Percentiles rank a stretch among this genome's conserved stretches.
These are phyloP conservation scores for Fregetta grallaria DNA, from an alignment of 2,113 vertebrate genomes.

Conservation along the genomic window DNA sequence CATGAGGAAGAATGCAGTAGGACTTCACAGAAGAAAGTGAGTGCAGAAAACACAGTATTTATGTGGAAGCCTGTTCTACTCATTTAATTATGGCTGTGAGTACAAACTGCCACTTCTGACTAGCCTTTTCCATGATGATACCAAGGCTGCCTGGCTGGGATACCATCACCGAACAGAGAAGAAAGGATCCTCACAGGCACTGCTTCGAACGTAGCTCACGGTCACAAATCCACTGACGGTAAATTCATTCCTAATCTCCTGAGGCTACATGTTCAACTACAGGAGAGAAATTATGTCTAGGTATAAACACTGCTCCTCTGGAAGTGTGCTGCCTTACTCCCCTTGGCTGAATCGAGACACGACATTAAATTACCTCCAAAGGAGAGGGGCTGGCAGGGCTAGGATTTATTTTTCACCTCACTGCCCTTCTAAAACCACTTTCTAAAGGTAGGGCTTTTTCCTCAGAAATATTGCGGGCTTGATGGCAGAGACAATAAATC, in stretches of 20 bases:
- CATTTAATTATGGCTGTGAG: not conserved
- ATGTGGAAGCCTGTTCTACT: not conserved
- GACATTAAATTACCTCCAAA: conserved; percentile 20
- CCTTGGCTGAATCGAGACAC: not conserved
- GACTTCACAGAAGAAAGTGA: not conserved
- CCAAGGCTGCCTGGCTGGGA: not conserved
- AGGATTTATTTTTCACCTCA: conserved; percentile 35
- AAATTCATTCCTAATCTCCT: not conserved
- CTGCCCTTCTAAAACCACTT: conserved; percentile 16
- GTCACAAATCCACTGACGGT: not conserved
- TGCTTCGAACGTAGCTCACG: not conserved
- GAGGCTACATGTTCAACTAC: not conserved
- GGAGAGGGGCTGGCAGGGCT: not conserved
- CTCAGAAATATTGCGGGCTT: conserved; percentile 6
- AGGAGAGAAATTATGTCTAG: conserved; percentile 10
- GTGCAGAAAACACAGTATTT: not conserved
- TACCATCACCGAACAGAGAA: not conserved
- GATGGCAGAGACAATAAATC: not conserved
- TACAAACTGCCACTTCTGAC: not conserved
- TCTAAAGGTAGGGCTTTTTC: conserved; percentile 14
- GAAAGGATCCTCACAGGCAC: not conserved
- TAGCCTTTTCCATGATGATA: not conserved
- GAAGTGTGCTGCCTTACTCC: not conserved
- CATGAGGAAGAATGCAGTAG: not conserved
- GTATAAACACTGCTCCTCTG: not conserved